Percentiles rank a stretch among this genome's conserved stretches.
phyloP scores from a whole-genome alignment of 92 coral and sea anemone species.

The Epizoanthus stellaris region DNA sequence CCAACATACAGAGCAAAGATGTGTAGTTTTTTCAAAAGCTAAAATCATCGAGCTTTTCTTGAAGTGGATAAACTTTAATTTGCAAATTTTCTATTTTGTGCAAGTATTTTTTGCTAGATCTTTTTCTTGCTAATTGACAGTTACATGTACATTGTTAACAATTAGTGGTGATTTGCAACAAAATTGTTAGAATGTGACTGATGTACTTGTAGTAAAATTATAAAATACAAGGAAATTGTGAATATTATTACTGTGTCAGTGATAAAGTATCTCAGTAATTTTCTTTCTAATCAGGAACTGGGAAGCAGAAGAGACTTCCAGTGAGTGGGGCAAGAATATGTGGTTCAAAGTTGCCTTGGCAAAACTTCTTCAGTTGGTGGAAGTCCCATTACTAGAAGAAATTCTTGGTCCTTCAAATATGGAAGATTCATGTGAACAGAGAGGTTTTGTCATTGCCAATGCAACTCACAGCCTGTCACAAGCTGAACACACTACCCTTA shows the following conservation, averaged over 20 bases:
- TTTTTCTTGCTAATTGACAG: too few relatives aligned
- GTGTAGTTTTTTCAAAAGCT: too few relatives aligned
- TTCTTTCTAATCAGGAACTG: conserved; percentile 30
- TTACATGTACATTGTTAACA: too few relatives aligned
- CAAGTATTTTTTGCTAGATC: too few relatives aligned
- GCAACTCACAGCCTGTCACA: conserved; percentile 1
- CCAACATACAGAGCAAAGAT: too few relatives aligned
- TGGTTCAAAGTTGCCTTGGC: conserved; percentile 76
- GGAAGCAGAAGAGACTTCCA: conserved; percentile 36
- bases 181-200: too few relatives aligned
- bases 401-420: conserved; percentile 53
- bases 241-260: not conserved
- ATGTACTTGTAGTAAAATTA: too few relatives aligned
- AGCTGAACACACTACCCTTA: not conserved
- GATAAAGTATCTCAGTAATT: conserved; percentile 2
- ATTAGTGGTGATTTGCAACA: too few relatives aligned
- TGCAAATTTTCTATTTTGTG: too few relatives aligned
- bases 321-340: conserved; percentile 40
- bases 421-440: conserved; percentile 32
- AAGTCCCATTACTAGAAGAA: conserved; percentile 82
- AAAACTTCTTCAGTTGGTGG: conserved; percentile 77
- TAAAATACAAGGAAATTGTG: too few relatives aligned
- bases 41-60: too few relatives aligned
- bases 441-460: conserved; percentile 39
- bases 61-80: too few relatives aligned